Evolutionary conservation across 2,113 vertebrate species (phyloP).

Genomic region (Carettochelys insculpta): DNA sequence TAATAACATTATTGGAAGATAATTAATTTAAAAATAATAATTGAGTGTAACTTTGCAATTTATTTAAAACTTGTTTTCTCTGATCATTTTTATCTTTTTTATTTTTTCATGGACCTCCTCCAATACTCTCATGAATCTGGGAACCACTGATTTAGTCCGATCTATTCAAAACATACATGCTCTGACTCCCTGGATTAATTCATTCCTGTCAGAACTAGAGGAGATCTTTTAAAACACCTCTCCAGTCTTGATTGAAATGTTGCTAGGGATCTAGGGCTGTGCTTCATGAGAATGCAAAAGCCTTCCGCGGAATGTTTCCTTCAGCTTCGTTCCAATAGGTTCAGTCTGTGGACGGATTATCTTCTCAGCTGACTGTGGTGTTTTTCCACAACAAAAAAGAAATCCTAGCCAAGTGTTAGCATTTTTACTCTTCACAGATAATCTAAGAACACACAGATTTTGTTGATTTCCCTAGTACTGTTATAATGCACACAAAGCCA

Average conservation of each 20-base stretch:
- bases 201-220: background rate
- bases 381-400: background rate
- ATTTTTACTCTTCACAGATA: background rate
- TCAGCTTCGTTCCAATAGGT: background rate
- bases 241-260: background rate
- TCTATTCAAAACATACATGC: no score
- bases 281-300: background rate
- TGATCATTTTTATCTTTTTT: no score
- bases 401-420: background rate
- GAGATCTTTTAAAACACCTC: background rate
- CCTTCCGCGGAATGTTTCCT: background rate
- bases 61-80: no score
- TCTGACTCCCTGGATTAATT: background rate
- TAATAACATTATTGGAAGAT: no score
- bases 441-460: background rate
- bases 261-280: background rate
- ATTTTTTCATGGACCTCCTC: no score
- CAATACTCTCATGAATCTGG: no score
- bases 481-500: background rate
- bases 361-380: background rate
- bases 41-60: no score
- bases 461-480: background rate
- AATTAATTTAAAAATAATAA: no score
- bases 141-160: no score
- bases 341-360: background rate